Base-by-base conservation (phyloP, 2,888 invertebrate genomes). In the Platycnemis pennipes region DNA sequence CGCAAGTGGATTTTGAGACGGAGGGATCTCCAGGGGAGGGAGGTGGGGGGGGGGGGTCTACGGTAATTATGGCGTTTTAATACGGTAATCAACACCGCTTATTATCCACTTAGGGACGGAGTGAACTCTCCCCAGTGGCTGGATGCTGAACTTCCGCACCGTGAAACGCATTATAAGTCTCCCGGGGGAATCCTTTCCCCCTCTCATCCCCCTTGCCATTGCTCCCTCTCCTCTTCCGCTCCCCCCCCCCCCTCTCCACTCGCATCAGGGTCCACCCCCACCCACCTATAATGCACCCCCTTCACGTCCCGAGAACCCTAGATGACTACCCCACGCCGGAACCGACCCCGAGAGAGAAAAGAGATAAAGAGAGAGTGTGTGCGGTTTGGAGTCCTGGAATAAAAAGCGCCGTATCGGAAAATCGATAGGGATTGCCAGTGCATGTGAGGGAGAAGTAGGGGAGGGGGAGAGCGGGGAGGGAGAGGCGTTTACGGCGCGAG, bases 11-110 rank as follows among this genome's bases (percentile, higher is more conserved):
- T 37, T 22, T 13, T 0, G 26, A 13, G 77, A 2, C 13, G 77
- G 31, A 31, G 13, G 37, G 37, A 77, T 31, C 31, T 31, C 16
- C 26, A 31, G 31, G 37, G 77, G 22, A 11, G 16, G 77, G 77
- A 77, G 37, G 22, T 2, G 3, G 63, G 26, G 22, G 4, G 26
- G 77, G 26, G 37, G 49, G 49, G 13, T 49, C 49, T 19, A 49
- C 77, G 77, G 77, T 77, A 77, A 77, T 77, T 77, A 77, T 77
- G 77, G 77, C 77, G 11, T 77, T 77, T 77, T 77, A 77, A 77
- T 77, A 77, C 77, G 77, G 77, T 77, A 77, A 77, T 77, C 77
- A 77, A 77, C 77, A 77, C 77, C 77, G 77, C 77, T 77, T 77
- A 77, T 77, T 77, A 77, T 77, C 77, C 77, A 77, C 77, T 77